Conservation (phyloP, 2,888 invertebrate species). For the Cactoblastis cactorum region DNA sequence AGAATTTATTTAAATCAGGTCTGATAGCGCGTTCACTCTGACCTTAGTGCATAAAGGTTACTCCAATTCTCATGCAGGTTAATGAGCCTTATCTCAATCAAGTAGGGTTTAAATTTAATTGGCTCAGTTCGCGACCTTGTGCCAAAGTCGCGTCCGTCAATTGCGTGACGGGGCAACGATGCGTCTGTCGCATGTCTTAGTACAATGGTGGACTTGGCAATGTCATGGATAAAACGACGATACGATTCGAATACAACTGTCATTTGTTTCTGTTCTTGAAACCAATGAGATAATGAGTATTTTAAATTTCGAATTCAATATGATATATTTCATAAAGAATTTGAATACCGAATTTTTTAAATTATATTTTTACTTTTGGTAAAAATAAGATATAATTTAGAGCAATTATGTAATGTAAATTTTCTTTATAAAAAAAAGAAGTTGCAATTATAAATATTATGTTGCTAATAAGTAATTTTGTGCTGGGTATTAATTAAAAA, state of each 20-base stretch:
- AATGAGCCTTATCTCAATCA: conserved; percentile 15
- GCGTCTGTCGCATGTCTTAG: conserved; percentile 34
- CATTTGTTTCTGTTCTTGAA: conserved; percentile 1
- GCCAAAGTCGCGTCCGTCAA: conserved; percentile 22
- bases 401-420: no score
- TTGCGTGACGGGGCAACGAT: conserved; percentile 25
- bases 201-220: conserved; percentile 45
- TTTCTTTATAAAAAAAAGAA: no score
- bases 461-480: no score
- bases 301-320: no score
- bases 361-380: neutral
- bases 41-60: conserved; percentile 49
- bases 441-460: no score
- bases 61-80: conserved; percentile 12
- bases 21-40: conserved; percentile 46
- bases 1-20: conserved; percentile 30
- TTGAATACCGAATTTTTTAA: neutral
- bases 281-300: no score
- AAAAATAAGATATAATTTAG: no score
- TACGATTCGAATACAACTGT: neutral
- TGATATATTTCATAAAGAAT: no score
- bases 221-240: conserved; percentile 50
- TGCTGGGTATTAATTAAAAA: no score
- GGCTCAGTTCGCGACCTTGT: conserved; percentile 29
- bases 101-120: conserved; percentile 17